Conservation (phyloP, 2,888 invertebrate species). For the Sinohyriopsis cumingii region DNA sequence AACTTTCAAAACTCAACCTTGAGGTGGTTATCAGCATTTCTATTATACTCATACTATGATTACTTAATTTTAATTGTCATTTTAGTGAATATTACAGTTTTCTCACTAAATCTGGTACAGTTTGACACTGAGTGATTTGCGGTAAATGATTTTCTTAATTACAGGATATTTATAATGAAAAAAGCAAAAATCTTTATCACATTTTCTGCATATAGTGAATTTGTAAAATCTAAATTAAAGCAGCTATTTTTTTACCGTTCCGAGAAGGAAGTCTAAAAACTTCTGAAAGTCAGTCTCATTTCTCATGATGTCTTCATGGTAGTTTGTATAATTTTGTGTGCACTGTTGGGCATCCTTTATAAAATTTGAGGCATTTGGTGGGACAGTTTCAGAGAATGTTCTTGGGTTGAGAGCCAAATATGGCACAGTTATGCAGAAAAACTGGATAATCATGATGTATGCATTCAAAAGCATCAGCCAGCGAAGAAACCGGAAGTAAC, state of each 20-base stretch:
- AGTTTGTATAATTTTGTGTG: conserved; percentile 39
- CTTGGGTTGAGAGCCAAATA: conserved; percentile 63
- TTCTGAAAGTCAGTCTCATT: conserved; percentile 33
- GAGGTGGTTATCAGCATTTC: too few species aligned
- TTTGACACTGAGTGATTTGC: not conserved
- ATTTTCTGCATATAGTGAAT: not conserved
- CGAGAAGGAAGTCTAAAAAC: conserved; percentile 61
- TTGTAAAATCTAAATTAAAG: not conserved
- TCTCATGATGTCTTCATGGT: conserved; percentile 24
- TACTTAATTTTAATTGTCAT: too few species aligned
- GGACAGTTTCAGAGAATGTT: conserved; percentile 29
- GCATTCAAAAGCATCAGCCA: conserved; percentile 89
- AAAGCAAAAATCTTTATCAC: not conserved
- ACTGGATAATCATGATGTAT: conserved; percentile 79
- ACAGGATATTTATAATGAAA: not conserved
- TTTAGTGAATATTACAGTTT: too few species aligned
- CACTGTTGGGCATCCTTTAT: conserved; percentile 36
- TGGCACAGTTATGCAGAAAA: conserved; percentile 82
- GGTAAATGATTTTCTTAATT: not conserved
- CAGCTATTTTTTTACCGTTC: conserved; percentile 58
- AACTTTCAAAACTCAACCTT: too few species aligned
- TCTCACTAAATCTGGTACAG: too few species aligned
- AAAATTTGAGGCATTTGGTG: conserved; percentile 21
- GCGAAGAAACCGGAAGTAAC: conserved; percentile 87
- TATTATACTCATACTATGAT: too few species aligned